Conservation (phyloP, 2,797 vertebrate species). For the Knipowitschia caucasica region DNA sequence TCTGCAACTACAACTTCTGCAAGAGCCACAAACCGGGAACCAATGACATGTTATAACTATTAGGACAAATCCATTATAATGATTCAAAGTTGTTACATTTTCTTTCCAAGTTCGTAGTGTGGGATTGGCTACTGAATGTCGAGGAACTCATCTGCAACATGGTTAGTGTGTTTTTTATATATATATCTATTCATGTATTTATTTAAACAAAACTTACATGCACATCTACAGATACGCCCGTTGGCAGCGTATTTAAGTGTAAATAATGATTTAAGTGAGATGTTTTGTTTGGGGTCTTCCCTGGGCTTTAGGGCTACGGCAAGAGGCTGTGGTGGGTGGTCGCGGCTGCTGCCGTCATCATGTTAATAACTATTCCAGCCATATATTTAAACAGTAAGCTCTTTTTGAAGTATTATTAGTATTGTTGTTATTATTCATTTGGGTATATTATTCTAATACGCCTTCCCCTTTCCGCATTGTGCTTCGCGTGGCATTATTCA, state of each 20-base stretch:
- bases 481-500: not conserved
- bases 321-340: conserved; percentile 66
- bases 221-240: not conserved
- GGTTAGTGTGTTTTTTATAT: too few relatives aligned
- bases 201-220: too few relatives aligned
- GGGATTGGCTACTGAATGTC: conserved; percentile 18
- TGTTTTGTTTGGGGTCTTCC: conserved; percentile 37
- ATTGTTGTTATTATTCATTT: not conserved
- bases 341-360: conserved; percentile 73
- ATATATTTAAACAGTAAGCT: conserved; percentile 77
- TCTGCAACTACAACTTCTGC: too few relatives aligned
- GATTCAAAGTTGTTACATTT: conserved; percentile 10
- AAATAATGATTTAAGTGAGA: conserved; percentile 2
- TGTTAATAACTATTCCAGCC: conserved; percentile 70
- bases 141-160: conserved; percentile 51
- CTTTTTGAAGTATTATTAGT: not conserved
- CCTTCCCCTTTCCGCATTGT: not conserved
- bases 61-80: conserved; percentile 8
- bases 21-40: conserved; percentile 17
- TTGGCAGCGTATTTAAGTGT: not conserved
- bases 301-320: conserved; percentile 67
- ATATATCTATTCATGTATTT: too few relatives aligned
- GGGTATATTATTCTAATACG: not conserved
- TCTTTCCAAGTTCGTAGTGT: conserved; percentile 29
- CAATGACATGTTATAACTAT: not conserved